Conservation (phyloP, 2,888 invertebrate species). For the Eupithecia subfuscata region DNA sequence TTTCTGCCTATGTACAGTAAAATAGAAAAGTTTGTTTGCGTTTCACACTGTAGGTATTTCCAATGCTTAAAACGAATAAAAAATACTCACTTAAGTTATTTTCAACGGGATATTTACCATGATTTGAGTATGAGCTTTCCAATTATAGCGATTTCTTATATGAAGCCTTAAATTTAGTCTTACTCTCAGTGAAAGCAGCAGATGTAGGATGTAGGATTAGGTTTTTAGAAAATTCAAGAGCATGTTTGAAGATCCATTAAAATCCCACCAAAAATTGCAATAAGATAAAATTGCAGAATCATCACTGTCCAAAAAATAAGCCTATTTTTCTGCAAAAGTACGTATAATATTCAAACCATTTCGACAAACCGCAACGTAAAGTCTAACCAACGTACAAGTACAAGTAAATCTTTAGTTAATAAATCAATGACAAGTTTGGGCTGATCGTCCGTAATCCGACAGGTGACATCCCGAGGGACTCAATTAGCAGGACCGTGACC, state of each 20-base stretch:
- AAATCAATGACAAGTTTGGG: constrained; percentile 43
- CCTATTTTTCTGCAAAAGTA: neutral
- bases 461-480: constrained; percentile 50
- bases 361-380: neutral
- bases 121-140: no score
- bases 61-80: neutral
- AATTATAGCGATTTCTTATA: neutral
- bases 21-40: neutral
- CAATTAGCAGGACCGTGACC: constrained; percentile 47
- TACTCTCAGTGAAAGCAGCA: neutral
- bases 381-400: neutral
- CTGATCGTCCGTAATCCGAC: constrained; percentile 47
- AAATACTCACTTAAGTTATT: neutral
- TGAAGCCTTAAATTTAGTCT: neutral
- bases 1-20: neutral
- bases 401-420: constrained; percentile 40
- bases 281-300: neutral
- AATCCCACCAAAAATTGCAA: neutral
- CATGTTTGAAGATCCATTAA: neutral
- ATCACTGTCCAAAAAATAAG: neutral
- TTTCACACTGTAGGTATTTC: neutral
- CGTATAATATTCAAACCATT: neutral
- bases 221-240: neutral
- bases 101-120: no score
- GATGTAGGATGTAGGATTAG: neutral